These are phyloP conservation scores for Spilogale gracilis DNA, from an alignment of 2,113 vertebrate genomes.

Conservation along the genomic window DNA sequence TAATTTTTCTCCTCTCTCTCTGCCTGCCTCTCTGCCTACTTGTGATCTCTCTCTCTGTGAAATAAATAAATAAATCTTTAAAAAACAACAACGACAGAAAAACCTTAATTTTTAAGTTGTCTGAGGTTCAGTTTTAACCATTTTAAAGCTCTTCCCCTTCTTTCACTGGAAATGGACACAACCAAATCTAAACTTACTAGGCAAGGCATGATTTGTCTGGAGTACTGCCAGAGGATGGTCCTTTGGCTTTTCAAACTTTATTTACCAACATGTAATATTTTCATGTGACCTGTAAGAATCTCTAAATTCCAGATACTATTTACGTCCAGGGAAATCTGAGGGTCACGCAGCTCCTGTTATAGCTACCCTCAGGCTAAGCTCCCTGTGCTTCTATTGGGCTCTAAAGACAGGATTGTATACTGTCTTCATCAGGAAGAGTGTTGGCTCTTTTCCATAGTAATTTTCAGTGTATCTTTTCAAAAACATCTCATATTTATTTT, in stretches of 20 bases:
- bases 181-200: not conserved
- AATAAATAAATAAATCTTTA: too few species aligned
- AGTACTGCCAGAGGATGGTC: not conserved
- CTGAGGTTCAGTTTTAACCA: not conserved
- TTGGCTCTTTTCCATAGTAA: not conserved
- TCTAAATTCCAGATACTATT: not conserved
- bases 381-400: not conserved
- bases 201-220: not conserved
- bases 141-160: not conserved
- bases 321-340: not conserved
- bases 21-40: too few species aligned
- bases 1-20: too few species aligned
- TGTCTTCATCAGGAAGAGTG: not conserved
- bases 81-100: too few species aligned
- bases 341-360: too few species aligned
- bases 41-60: too few species aligned
- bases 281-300: not conserved
- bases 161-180: not conserved
- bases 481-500: constrained; percentile 16
- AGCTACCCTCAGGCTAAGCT: too few species aligned
- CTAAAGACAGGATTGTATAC: not conserved
- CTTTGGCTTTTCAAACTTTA: not conserved
- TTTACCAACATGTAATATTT: not conserved
- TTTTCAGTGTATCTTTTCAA: not conserved
- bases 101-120: not conserved